phyloP scores from a whole-genome alignment of 2,113 vertebrate species.

The Penelope pileata region DNA sequence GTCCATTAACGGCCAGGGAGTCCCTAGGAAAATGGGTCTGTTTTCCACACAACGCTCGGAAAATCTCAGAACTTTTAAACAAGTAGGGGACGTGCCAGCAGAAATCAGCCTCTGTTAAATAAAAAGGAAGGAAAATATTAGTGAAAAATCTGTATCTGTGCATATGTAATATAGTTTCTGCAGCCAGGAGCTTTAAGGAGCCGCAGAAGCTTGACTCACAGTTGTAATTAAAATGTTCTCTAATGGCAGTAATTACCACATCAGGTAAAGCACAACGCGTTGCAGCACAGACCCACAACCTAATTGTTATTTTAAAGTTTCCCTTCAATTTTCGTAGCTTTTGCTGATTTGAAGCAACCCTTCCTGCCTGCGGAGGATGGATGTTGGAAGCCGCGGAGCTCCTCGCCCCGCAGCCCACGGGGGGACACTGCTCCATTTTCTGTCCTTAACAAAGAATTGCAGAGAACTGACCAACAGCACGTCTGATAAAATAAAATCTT shows the following conservation, averaged over 20 bases:
- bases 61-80: not conserved
- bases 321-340: not conserved
- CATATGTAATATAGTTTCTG: not conserved
- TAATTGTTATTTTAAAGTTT: not conserved
- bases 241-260: conserved; percentile 51
- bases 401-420: accelerated
- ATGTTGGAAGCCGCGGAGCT: not conserved
- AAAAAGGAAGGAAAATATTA: not conserved
- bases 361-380: not conserved
- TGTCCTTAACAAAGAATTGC: no score
- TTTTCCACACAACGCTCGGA: not conserved
- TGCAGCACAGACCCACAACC: not conserved
- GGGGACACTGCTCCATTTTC: not conserved
- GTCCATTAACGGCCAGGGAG: not conserved
- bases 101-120: not conserved
- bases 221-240: conserved; percentile 60
- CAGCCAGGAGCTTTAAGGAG: not conserved
- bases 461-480: no score
- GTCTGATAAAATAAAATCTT: not conserved
- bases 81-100: not conserved
- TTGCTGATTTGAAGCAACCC: not conserved
- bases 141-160: not conserved
- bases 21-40: not conserved
- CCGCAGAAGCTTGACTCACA: conserved; percentile 29
- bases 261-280: conserved; percentile 48